Evolutionary conservation across 2,797 vertebrate genomes (phyloP).

Genomic region (Anguilla anguilla): DNA sequence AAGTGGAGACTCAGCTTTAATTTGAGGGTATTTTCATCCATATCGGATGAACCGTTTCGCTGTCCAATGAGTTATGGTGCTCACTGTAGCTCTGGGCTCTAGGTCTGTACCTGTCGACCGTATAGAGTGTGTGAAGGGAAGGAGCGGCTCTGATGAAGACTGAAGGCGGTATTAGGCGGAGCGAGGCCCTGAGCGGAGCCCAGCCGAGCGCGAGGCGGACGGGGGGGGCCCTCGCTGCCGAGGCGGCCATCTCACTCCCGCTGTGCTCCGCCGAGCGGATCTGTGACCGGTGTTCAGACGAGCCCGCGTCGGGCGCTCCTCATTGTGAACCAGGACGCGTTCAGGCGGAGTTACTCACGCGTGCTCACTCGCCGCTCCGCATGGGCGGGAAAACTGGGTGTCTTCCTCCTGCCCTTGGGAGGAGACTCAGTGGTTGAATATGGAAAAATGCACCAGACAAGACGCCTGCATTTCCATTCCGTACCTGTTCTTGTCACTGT

Average conservation of each 20-base stretch:
- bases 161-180: not conserved
- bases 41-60: too few species aligned
- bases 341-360: not conserved
- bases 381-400: not conserved
- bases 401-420: not conserved
- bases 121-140: not conserved
- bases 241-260: not conserved
- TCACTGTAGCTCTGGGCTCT: not conserved
- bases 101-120: not conserved
- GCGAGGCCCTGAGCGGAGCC: not conserved
- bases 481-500: not conserved
- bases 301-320: not conserved
- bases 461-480: not conserved
- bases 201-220: not conserved
- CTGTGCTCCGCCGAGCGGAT: not conserved
- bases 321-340: constrained; percentile 11
- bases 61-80: too few species aligned
- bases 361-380: not conserved
- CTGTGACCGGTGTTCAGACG: not conserved
- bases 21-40: too few species aligned
- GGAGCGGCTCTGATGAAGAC: not conserved
- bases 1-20: too few species aligned
- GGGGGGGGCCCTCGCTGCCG: not conserved
- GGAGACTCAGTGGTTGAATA: not conserved
- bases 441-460: not conserved